Percentiles rank a stretch among this genome's conserved stretches.
Conservation (phyloP, 2,888 invertebrate genomes). For the Clostera curtula region DNA sequence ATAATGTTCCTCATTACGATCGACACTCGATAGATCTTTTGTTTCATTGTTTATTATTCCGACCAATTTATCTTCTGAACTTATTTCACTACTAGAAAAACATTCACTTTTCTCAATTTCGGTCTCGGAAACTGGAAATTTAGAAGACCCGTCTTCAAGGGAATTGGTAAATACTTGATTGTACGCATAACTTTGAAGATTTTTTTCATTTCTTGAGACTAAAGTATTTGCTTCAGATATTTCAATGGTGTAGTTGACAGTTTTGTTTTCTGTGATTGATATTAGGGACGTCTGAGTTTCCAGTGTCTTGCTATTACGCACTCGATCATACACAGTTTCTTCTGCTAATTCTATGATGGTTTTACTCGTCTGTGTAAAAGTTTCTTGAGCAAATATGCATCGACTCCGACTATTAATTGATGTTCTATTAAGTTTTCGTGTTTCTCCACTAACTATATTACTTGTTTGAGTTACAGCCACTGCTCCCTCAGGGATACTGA, state of each 20-base stretch:
- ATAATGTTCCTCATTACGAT: slow-evolving; percentile 21
- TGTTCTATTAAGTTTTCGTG: slow-evolving; percentile 17
- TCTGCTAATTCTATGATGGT: slow-evolving; percentile 70
- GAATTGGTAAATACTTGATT: slow-evolving; percentile 15
- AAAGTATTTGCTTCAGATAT: slow-evolving; percentile 14
- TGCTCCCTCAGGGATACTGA: slow-evolving; percentile 24
- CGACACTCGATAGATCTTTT: slow-evolving; percentile 22
- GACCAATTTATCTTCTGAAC: slow-evolving; percentile 25
- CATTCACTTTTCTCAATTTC: slow-evolving; percentile 28
- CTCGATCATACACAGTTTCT: slow-evolving; percentile 26
- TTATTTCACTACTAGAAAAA: slow-evolving; percentile 24
- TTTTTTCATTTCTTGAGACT: slow-evolving; percentile 3
- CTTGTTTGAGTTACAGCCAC: slow-evolving; percentile 9
- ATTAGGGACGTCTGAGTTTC: slow-evolving; percentile 60
- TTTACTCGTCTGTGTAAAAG: slow-evolving; percentile 74
- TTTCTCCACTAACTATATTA: slow-evolving; percentile 16
- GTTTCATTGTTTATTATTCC: slow-evolving; percentile 30
- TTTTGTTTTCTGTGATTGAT: slow-evolving; percentile 50
- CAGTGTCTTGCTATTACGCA: slow-evolving; percentile 29
- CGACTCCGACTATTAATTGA: slow-evolving; percentile 26
- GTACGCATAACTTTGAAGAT: slow-evolving; percentile 2
- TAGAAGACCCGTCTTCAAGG: slow-evolving; percentile 41
- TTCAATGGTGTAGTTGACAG: slow-evolving; percentile 42
- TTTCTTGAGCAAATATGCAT: slow-evolving; percentile 44
- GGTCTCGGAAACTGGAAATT: slow-evolving; percentile 29